Conservation (phyloP, 23 tunicate genomes). For the Styela plicata region DNA sequence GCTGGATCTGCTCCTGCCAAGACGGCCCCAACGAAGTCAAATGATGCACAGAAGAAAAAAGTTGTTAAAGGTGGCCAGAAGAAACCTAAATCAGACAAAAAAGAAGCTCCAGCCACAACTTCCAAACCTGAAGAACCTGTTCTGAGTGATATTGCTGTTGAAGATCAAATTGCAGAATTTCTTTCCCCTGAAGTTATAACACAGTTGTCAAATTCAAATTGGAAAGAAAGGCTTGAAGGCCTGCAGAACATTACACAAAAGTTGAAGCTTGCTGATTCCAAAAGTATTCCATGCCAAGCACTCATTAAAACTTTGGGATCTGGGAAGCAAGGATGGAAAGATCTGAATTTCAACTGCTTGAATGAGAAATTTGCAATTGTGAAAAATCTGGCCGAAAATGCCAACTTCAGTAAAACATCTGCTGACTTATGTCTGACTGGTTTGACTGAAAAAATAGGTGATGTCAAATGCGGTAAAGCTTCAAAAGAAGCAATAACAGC, state of each 20-base stretch:
- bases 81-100: conserved; percentile 27
- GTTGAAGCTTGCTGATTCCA: conserved; percentile 39
- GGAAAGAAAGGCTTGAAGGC: conserved; percentile 97
- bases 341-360: conserved; percentile 85
- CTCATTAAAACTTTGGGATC: conserved; percentile 57
- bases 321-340: conserved; percentile 89
- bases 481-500: conserved; percentile 76
- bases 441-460: conserved; percentile 84
- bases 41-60: conserved; percentile 24
- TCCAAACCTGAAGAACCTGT: conserved; percentile 48
- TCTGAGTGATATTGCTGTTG: conserved; percentile 73
- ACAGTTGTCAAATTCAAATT: conserved; percentile 60
- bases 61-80: conserved; percentile 48
- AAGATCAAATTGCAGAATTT: conserved; percentile 56
- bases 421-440: conserved; percentile 51
- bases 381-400: conserved; percentile 49
- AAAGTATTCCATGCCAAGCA: conserved; percentile 69
- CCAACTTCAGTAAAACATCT: conserved; percentile 66
- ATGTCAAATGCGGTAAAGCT: conserved; percentile 65
- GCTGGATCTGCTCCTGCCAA: not conserved
- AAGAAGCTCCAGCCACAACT: not conserved
- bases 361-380: conserved; percentile 77
- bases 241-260: conserved; percentile 62
- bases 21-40: not conserved
- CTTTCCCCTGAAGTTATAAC: conserved; percentile 53